A percentile compares a stretch with the other conserved stretches of the same genome.
These are phyloP conservation scores for Anguilla japonica DNA, from an alignment of 2,113 vertebrate genomes.

Conservation along the genomic window DNA sequence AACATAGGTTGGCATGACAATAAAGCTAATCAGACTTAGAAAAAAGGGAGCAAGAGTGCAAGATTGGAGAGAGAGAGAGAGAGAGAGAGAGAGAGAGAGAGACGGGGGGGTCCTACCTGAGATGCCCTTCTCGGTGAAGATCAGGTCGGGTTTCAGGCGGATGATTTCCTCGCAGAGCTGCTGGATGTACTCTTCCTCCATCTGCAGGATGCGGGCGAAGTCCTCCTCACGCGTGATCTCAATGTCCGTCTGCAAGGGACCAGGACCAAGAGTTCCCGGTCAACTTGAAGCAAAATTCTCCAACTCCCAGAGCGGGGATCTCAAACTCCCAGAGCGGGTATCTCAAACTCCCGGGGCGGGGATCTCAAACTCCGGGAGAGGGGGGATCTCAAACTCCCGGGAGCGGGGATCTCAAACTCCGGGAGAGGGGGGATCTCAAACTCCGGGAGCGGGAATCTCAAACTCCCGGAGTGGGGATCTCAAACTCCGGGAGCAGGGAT, in stretches of 20 bases:
- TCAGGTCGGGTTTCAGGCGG: conserved; percentile 85
- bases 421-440: too few species aligned
- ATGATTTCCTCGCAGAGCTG: conserved; percentile 94
- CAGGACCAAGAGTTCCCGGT: neutral
- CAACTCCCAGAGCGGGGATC: too few species aligned
- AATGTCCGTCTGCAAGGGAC: conserved; percentile 83
- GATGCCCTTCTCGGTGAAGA: conserved; percentile 95
- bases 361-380: too few species aligned
- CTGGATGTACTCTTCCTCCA: conserved; percentile 96
- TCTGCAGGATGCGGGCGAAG: conserved; percentile 91
- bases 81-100: neutral
- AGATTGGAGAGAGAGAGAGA: neutral
- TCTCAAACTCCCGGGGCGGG: too few species aligned
- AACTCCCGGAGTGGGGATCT: too few species aligned
- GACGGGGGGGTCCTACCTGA: conserved; percentile 72
- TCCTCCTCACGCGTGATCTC: conserved; percentile 96
- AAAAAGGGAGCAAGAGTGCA: neutral
- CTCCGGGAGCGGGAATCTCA: too few species aligned
- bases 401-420: too few species aligned
- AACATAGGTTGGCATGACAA: neutral
- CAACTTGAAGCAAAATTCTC: neutral
- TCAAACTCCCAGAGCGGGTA: too few species aligned
- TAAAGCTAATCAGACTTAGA: neutral
- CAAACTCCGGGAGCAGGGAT: too few species aligned
- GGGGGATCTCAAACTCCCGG: too few species aligned